Conservation (phyloP, 2,113 vertebrate genomes). For the Austrofundulus limnaeus region DNA sequence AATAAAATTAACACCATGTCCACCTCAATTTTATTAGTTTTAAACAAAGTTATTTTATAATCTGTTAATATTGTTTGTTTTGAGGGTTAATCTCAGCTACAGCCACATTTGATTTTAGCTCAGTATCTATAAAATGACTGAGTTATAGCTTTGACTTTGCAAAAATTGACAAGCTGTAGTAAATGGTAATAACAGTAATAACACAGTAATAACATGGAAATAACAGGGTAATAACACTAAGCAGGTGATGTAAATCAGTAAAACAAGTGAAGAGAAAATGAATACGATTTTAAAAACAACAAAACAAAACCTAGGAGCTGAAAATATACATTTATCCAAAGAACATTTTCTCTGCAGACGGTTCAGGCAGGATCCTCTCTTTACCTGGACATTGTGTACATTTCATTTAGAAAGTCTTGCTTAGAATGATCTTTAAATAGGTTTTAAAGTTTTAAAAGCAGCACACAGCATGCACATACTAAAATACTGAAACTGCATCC, state of each 20-base stretch:
- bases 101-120: too few relatives aligned
- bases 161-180: too few relatives aligned
- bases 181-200: too few relatives aligned
- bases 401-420: conserved; percentile 3
- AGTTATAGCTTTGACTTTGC: too few relatives aligned
- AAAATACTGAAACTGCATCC: neutral
- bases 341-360: neutral
- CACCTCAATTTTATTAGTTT: too few relatives aligned
- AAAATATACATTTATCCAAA: conserved; percentile 12
- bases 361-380: neutral
- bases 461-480: too few relatives aligned
- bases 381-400: neutral
- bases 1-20: too few relatives aligned
- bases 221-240: conserved; percentile 26
- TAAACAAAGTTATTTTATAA: too few relatives aligned
- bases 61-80: too few relatives aligned
- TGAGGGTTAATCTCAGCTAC: too few relatives aligned
- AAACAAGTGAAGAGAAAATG: conserved; percentile 29
- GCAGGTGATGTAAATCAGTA: conserved; percentile 41
- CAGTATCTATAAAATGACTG: too few relatives aligned
- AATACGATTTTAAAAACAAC: conserved; percentile 20
- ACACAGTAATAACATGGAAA: too few relatives aligned
- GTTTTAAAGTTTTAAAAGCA: conserved; percentile 3
- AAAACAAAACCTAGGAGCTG: conserved; percentile 6
- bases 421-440: neutral